Percentiles rank a stretch among this genome's conserved stretches.
phyloP scores from a whole-genome alignment of 35 echinoderm and acorn worm genomes.

The Lytechinus variegatus region DNA sequence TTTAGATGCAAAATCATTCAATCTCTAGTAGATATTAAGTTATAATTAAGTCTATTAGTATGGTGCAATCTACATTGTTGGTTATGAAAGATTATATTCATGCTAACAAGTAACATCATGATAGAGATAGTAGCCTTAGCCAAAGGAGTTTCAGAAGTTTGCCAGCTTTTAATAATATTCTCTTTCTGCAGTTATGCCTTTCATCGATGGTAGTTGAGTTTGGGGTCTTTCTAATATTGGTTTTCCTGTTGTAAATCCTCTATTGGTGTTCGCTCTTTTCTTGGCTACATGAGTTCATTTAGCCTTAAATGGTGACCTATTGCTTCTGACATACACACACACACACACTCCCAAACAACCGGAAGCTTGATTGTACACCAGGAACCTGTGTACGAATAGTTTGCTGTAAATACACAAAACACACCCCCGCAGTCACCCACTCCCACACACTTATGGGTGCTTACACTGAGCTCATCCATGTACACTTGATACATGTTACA shows the following conservation, averaged over 20 bases:
- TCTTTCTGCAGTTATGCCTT: constrained; percentile 1
- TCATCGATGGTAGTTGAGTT: neutral
- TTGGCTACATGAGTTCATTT: constrained; percentile 28
- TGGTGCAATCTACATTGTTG: neutral
- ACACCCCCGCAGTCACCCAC: neutral
- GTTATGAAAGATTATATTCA: neutral
- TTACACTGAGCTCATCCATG: neutral
- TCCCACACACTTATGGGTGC: neutral
- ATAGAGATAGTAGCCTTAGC: neutral
- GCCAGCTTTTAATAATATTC: neutral
- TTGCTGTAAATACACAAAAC: constrained; percentile 5
- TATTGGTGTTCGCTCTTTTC: neutral
- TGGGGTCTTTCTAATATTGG: constrained; percentile 41
- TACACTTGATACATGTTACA: neutral
- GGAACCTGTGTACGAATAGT: neutral
- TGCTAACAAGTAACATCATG: neutral
- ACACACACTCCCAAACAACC: constrained; percentile 15
- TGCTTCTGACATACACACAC: constrained; percentile 22
- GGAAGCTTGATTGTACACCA: neutral
- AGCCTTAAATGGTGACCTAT: neutral
- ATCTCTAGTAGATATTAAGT: neutral
- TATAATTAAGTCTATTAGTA: neutral
- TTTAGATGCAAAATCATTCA: neutral
- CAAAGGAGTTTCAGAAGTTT: neutral
- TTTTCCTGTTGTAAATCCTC: constrained; percentile 37